Conservation (phyloP, 2,888 invertebrate genomes). For the Macroteleia sp. region DNA sequence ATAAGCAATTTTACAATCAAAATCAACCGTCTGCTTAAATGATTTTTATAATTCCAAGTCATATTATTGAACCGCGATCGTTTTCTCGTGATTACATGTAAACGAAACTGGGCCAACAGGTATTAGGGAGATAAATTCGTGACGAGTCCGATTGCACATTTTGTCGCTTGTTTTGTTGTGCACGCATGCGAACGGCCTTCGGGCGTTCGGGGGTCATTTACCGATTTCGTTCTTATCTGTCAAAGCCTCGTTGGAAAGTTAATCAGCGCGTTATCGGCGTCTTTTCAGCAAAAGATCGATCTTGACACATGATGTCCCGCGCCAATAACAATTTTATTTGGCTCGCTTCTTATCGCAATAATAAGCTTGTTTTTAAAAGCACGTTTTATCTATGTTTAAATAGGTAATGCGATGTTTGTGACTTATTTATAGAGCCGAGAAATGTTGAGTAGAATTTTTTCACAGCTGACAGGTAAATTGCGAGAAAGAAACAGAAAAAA, state of each 20-base stretch:
- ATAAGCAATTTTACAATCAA: no score
- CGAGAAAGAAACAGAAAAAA: no score
- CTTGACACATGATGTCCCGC: slow-evolving; percentile 57
- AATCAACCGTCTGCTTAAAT: no score
- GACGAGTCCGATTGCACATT: slow-evolving; percentile 44
- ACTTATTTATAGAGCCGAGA: slow-evolving; percentile 37
- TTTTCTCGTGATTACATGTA: slow-evolving; percentile 45
- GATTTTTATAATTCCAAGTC: slow-evolving; percentile 9
- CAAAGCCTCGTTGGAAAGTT: slow-evolving; percentile 44
- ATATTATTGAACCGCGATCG: slow-evolving; percentile 19
- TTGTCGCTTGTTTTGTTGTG: slow-evolving; percentile 50
- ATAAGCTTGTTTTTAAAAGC: slow-evolving; percentile 45
- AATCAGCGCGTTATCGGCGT: slow-evolving; percentile 49
- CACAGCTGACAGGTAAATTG: neutral
- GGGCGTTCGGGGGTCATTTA: slow-evolving; percentile 58
- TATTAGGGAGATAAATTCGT: slow-evolving; percentile 52
- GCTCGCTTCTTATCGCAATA: slow-evolving; percentile 46
- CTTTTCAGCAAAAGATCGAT: slow-evolving; percentile 53
- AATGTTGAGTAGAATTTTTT: slow-evolving; percentile 8
- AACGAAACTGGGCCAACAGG: slow-evolving; percentile 59
- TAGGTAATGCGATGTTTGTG: slow-evolving; percentile 46
- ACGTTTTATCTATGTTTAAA: slow-evolving; percentile 53
- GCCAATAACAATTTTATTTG: slow-evolving; percentile 56
- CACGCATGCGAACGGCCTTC: slow-evolving; percentile 45
- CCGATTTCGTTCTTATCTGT: slow-evolving; percentile 57